Percentiles rank a stretch among this genome's conserved stretches.
These are phyloP conservation scores for Calephelis nemesis DNA, from an alignment of 1,140 invertebrate genomes.

Conservation along the genomic window DNA sequence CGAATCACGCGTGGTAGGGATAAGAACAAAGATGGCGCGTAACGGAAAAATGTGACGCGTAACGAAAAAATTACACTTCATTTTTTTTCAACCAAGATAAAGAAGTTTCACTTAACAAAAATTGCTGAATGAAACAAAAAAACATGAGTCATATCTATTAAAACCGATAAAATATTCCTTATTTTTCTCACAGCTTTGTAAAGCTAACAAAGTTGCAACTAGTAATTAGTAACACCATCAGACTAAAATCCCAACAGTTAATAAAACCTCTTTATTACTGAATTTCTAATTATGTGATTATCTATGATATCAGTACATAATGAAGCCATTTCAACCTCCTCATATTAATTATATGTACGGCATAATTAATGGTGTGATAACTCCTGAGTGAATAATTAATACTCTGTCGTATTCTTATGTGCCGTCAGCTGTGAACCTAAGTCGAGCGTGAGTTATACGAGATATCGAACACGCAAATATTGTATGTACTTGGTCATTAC, in stretches of 20 bases:
- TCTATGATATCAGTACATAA: slow-evolving; percentile 11
- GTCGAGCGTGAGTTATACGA: slow-evolving; percentile 2
- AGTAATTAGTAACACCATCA: slow-evolving; percentile 5
- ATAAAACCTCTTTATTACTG: slow-evolving; percentile 17
- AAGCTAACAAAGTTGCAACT: slow-evolving; percentile 9
- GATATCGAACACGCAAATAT: slow-evolving; percentile 14
- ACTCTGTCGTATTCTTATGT: slow-evolving; percentile 15
- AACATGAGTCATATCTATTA: too few relatives aligned
- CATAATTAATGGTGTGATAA: slow-evolving; percentile 16
- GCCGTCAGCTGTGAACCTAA: slow-evolving; percentile 7
- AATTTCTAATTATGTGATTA: slow-evolving; percentile 18
- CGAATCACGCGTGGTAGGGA: too few relatives aligned
- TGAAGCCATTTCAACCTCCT: slow-evolving; percentile 10
- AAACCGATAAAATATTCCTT: too few relatives aligned
- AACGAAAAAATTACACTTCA: too few relatives aligned
- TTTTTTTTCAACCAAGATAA: too few relatives aligned
- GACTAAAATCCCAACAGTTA: slow-evolving; percentile 11
- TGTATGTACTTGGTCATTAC: not conserved
- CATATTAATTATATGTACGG: slow-evolving; percentile 18
- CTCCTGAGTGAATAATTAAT: slow-evolving; percentile 16
- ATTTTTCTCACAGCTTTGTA: not conserved
- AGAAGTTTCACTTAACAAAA: too few relatives aligned
- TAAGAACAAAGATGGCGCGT: too few relatives aligned
- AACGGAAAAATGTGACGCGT: too few relatives aligned
- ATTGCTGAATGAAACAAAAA: too few relatives aligned